Evolutionary conservation across 30 jellyfish, hydroid and myxozoan genomes (phyloP), one percentile per base, ranked within the genome.

Genomic region (Aurelia sp.): DNA sequence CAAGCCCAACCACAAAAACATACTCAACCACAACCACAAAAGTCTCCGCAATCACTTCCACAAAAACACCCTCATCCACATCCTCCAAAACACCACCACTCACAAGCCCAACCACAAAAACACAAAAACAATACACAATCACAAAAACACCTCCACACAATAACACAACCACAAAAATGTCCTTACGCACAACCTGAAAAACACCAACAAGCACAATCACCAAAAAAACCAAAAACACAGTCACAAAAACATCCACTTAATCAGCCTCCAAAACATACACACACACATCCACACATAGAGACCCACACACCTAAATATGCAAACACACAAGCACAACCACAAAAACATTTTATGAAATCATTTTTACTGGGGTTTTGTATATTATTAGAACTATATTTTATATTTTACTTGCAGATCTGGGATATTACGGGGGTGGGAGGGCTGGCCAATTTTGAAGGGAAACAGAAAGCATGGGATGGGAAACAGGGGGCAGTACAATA

Each of bases 261-360:
- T 5, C 73, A 74, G 52, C 75, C 86, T 27, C 86, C 77, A 48
- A 44, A 48, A 53, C 83, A 47, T 72, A 2, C 83, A 72, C 83
- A 72, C 51, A 16, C 20, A 52, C 74, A 74, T 3, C n/a, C n/a
- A n/a, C n/a, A n/a, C n/a, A n/a, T n/a, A n/a, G n/a, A n/a, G n/a
- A 74, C 62, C 59, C 86, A 52, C 77, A 57, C 60, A 74, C 74
- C 59, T 3, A 74, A 18, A 53, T 1, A 74, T 74, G 59, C 74
- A 1, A 0, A 21, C 35, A 73, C n/a, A 73, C 85, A 73, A 13
- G 13, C 78, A 48, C 85, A 73, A 48, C 70, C 50, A 1, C 85
- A 50, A 47, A 50, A 37, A 73, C 76, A 0, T 65, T 1, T 65
- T 65, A 65, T 65, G 75, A 21, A 65, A 1, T 13, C 48, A 65